phyloP scores from a whole-genome alignment of 2,797 vertebrate species.

The Cryptoprocta ferox region DNA sequence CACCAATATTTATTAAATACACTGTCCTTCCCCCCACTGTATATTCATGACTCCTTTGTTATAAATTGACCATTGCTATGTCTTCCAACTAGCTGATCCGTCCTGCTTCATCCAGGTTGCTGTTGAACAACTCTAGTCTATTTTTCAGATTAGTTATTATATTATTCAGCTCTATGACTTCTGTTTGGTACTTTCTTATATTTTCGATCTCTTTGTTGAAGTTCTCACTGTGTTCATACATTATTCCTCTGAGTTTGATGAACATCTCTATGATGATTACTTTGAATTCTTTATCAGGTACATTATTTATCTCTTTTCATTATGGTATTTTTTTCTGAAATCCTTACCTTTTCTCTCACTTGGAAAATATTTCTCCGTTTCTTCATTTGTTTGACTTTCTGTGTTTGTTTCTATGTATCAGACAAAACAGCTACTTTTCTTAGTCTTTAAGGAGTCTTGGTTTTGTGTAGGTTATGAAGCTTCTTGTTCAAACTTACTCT shows the following conservation, averaged over 20 bases:
- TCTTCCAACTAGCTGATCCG: background rate
- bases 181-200: background rate
- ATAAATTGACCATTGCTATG: background rate
- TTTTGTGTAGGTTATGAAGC: background rate
- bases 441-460: background rate
- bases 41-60: background rate
- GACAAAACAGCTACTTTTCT: background rate
- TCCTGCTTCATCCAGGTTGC: background rate
- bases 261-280: background rate
- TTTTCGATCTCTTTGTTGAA: background rate
- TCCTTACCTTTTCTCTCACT: background rate
- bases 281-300: background rate
- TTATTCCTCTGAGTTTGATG: background rate
- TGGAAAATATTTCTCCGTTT: background rate
- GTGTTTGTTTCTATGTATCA: background rate
- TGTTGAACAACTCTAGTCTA: background rate
- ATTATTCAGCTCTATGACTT: background rate
- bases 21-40: background rate
- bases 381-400: background rate
- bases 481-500: background rate
- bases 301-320: background rate
- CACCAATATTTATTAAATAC: background rate
- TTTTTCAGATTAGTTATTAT: background rate
- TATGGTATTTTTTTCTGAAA: background rate
- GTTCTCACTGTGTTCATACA: background rate